A percentile compares a stretch with the other conserved stretches of the same genome.
These are phyloP conservation scores for Spisula solida DNA, from an alignment of 2,888 invertebrate species.

Conservation along the genomic window DNA sequence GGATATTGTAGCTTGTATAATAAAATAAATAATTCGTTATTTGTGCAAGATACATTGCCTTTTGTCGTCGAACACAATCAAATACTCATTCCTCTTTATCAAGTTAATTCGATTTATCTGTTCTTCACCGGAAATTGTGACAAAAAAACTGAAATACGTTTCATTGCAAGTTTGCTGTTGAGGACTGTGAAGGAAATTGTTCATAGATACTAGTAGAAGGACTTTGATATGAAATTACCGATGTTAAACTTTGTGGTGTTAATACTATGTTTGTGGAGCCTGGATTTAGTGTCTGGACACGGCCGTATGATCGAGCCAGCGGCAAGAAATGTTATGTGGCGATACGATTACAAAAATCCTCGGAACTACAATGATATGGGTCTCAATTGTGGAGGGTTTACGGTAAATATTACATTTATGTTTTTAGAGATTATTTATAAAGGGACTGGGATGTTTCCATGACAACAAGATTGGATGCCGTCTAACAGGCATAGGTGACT, in stretches of 20 bases:
- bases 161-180: not conserved
- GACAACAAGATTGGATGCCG: too few relatives aligned
- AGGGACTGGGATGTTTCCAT: too few relatives aligned
- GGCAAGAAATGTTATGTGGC: constrained; percentile 69
- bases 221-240: not conserved
- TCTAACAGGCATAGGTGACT: too few relatives aligned
- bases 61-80: not conserved
- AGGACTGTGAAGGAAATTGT: not conserved
- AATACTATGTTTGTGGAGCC: not conserved
- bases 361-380: constrained; percentile 73
- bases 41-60: constrained; percentile 5
- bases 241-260: not conserved
- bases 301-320: constrained; percentile 70
- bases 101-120: not conserved
- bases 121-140: not conserved
- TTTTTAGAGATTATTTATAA: too few relatives aligned
- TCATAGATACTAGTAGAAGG: not conserved
- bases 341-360: constrained; percentile 68
- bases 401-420: constrained; percentile 51
- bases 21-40: not conserved
- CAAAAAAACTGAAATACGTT: not conserved
- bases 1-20: constrained; percentile 1
- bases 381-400: constrained; percentile 72
- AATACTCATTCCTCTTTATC: too few relatives aligned
- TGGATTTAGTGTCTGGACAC: constrained; percentile 57